These are phyloP conservation scores for Blastomussa wellsi DNA, from an alignment of 92 coral and sea anemone genomes.

Conservation along the genomic window DNA sequence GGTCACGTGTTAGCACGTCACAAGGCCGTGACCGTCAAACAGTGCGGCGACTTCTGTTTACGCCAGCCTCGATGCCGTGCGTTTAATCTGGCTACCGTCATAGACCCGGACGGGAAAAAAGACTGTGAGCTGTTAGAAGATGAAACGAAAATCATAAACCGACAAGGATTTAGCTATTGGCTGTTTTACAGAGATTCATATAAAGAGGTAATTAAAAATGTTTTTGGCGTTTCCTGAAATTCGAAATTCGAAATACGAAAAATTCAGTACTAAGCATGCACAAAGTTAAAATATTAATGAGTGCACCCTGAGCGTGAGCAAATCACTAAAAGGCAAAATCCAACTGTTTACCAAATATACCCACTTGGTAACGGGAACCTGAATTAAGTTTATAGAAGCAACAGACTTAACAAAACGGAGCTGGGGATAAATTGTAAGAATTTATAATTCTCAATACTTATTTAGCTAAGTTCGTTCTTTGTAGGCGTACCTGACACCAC, in stretches of 20 bases:
- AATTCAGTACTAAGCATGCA: too few species aligned
- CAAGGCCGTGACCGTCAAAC: conserved; percentile 41
- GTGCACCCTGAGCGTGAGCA: too few species aligned
- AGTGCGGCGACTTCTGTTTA: conserved; percentile 64
- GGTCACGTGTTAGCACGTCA: conserved; percentile 34
- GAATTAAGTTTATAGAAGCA: too few species aligned
- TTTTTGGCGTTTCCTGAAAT: neutral
- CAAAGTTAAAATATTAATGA: too few species aligned
- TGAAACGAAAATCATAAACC: neutral
- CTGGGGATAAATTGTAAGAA: too few species aligned
- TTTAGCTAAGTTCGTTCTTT: neutral
- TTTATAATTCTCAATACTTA: neutral
- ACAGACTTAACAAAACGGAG: too few species aligned
- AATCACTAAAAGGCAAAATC: too few species aligned
- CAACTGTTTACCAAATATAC: too few species aligned
- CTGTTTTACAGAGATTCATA: conserved; percentile 9
- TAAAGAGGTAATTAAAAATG: conserved; percentile 9
- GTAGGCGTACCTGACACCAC: conserved; percentile 6
- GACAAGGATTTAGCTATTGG: conserved; percentile 29
- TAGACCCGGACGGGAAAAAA: conserved; percentile 8
- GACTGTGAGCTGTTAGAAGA: conserved; percentile 9
- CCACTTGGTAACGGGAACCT: too few species aligned
- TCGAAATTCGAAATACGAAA: neutral
- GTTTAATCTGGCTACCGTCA: conserved; percentile 31
- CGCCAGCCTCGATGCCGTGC: conserved; percentile 51